These are phyloP conservation scores for Vanacampus margaritifer DNA, from an alignment of 2,113 vertebrate genomes.

Conservation along the genomic window DNA sequence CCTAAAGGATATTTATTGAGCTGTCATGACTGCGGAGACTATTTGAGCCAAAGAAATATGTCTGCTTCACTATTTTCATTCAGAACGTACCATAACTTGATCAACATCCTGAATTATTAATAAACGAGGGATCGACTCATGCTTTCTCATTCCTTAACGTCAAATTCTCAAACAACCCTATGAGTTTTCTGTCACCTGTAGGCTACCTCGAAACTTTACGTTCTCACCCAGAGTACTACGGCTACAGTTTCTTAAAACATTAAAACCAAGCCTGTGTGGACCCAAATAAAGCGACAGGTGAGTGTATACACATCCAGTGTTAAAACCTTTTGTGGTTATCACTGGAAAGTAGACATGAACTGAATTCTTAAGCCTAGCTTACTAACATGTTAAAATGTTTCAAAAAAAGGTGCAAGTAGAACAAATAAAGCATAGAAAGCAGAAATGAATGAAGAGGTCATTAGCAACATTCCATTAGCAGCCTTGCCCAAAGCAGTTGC, in stretches of 20 bases:
- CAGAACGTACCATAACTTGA: not conserved
- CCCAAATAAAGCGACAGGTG: constrained; percentile 4
- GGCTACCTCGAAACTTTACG: not conserved
- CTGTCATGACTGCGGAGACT: not conserved
- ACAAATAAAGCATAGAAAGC: constrained; percentile 5
- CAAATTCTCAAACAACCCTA: not conserved
- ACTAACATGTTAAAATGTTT: not conserved
- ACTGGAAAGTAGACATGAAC: not conserved
- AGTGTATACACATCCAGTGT: constrained; percentile 9
- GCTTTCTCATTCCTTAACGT: not conserved
- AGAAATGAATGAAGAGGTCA: not conserved
- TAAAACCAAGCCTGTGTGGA: not conserved
- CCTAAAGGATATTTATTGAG: not conserved
- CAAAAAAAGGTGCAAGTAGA: not conserved
- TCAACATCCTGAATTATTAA: not conserved
- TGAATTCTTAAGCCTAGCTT: constrained; percentile 1
- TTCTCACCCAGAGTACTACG: constrained; percentile 1
- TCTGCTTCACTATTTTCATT: not conserved
- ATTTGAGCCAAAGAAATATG: not conserved
- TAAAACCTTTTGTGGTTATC: constrained; percentile 2
- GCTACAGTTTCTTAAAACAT: not conserved
- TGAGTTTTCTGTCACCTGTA: not conserved
- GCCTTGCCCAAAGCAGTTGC: not conserved
- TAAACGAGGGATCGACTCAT: not conserved
- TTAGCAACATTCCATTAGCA: constrained; percentile 5